These are phyloP conservation scores for Ormyrus labotus DNA, from an alignment of 2,888 invertebrate genomes.

Conservation along the genomic window DNA sequence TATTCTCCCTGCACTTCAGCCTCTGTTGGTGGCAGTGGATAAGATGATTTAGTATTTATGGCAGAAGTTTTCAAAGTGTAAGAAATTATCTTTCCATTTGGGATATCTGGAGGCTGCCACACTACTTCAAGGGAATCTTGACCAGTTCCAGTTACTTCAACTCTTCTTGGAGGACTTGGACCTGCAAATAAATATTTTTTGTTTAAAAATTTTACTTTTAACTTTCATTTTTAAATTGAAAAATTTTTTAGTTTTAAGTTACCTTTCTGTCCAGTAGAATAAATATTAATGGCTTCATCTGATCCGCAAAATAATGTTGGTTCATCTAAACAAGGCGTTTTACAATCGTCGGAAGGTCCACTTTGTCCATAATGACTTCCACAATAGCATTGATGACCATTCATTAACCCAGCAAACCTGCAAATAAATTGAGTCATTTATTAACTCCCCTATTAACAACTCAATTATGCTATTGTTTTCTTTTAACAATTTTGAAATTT, in stretches of 20 bases:
- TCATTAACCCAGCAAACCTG: conserved; percentile 77
- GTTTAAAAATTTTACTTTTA: conserved; percentile 4
- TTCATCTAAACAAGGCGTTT: conserved; percentile 80
- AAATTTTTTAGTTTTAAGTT: neutral
- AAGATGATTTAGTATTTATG: conserved; percentile 67
- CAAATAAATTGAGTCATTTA: neutral
- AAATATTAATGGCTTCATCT: conserved; percentile 81
- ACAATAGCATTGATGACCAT: conserved; percentile 76
- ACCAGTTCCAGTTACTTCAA: conserved; percentile 78
- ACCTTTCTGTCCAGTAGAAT: conserved; percentile 80
- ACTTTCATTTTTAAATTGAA: too few relatives aligned
- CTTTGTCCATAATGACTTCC: conserved; percentile 73
- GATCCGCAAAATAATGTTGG: conserved; percentile 83
- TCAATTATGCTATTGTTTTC: neutral
- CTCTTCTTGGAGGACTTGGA: conserved; percentile 83
- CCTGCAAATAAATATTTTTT: conserved; percentile 70
- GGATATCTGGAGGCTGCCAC: conserved; percentile 76
- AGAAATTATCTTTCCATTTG: conserved; percentile 76
- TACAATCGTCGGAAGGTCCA: conserved; percentile 75
- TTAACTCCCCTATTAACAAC: neutral
- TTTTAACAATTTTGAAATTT: neutral
- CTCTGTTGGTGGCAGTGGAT: conserved; percentile 66
- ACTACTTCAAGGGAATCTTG: conserved; percentile 74
- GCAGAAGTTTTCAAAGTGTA: conserved; percentile 74
- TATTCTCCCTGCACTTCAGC: conserved; percentile 69